Evolutionary conservation across 2,888 invertebrate genomes (phyloP).

Genomic region (Aphidius colemani): DNA sequence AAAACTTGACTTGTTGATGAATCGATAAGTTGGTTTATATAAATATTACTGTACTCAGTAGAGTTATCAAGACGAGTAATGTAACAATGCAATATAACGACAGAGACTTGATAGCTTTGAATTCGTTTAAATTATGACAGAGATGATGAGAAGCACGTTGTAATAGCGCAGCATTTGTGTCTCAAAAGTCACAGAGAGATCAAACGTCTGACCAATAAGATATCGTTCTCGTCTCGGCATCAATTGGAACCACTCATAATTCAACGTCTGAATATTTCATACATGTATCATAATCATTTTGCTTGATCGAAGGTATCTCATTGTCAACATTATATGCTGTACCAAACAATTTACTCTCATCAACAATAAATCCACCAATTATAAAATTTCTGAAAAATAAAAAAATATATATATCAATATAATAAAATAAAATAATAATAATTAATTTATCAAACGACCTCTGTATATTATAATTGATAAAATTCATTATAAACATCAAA

Average conservation of each 20-base stretch:
- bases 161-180: conserved; percentile 27
- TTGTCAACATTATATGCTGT: not conserved
- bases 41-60: conserved; percentile 5
- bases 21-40: not conserved
- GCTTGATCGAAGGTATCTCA: conserved; percentile 12
- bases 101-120: conserved; percentile 5
- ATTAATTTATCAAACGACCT: not conserved
- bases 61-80: not conserved
- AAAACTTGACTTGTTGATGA: not conserved
- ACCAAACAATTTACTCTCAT: conserved; percentile 3
- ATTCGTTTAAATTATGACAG: conserved; percentile 27
- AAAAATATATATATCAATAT: conserved; percentile 2
- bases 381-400: conserved; percentile 11
- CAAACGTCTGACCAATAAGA: conserved; percentile 53
- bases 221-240: conserved; percentile 41
- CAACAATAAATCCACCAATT: not conserved
- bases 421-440: not conserved
- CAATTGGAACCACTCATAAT: conserved; percentile 53
- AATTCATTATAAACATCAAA: too few species aligned
- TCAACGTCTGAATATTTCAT: not conserved
- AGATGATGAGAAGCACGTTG: conserved; percentile 30
- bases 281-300: conserved; percentile 1
- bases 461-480: too few species aligned
- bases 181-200: conserved; percentile 42
- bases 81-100: conserved; percentile 2